Evolutionary conservation across 2,113 vertebrate genomes (phyloP).

Genomic region (Dicerorhinus sumatrensis): DNA sequence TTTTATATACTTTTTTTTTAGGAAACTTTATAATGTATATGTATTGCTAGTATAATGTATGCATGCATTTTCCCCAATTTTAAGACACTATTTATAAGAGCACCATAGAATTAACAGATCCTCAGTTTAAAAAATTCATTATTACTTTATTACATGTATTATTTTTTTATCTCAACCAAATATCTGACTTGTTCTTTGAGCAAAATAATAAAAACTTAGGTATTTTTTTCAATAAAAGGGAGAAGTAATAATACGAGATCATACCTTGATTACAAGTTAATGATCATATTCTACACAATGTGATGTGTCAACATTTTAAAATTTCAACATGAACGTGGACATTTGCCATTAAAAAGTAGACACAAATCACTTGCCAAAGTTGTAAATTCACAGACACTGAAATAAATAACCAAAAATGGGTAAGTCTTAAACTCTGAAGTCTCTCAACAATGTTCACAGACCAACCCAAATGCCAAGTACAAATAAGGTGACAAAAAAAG

Average conservation of each 20-base stretch:
- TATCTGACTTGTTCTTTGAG: background rate
- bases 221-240: background rate
- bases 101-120: background rate
- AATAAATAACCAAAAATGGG: background rate
- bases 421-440: background rate
- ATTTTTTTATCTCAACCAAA: background rate
- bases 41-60: background rate
- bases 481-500: background rate
- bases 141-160: background rate
- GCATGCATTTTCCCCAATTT: background rate
- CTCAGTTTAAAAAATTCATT: background rate
- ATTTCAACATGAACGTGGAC: background rate
- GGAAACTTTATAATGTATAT: background rate
- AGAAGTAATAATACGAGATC: slow-evolving; percentile 53
- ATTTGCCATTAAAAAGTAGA: slow-evolving; percentile 45
- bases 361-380: slow-evolving; percentile 8
- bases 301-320: slow-evolving; percentile 22
- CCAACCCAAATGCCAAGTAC: background rate
- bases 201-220: background rate
- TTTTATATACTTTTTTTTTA: background rate
- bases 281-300: slow-evolving; percentile 3
- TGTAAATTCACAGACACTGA: slow-evolving; percentile 56
- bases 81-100: background rate
- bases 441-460: background rate
- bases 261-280: background rate